A percentile compares a stretch with the other conserved stretches of the same genome.
These are phyloP conservation scores for Octodonta nipae DNA, from an alignment of 2,888 invertebrate species.

Conservation along the genomic window DNA sequence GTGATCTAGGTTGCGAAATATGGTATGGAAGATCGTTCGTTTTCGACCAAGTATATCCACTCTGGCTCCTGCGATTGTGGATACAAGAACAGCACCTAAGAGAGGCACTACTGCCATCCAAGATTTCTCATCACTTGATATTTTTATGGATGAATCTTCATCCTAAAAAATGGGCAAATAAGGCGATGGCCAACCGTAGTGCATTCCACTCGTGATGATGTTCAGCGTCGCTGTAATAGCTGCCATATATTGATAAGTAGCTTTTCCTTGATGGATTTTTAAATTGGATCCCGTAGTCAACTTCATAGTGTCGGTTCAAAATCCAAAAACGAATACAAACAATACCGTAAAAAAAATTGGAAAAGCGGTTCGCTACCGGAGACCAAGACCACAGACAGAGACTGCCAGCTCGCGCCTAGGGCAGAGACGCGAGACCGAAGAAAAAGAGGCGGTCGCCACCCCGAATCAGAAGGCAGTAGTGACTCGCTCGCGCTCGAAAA, in stretches of 20 bases:
- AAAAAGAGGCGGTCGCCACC: no score
- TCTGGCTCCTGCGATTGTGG: constrained; percentile 47
- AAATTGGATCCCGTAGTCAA: constrained; percentile 19
- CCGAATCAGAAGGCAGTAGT: no score
- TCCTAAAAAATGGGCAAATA: constrained; percentile 39
- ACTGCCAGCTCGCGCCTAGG: no score
- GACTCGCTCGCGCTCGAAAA: no score
- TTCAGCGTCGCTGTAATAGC: constrained; percentile 26
- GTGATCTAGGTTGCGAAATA: no score
- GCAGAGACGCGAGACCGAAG: no score
- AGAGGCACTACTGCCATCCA: constrained; percentile 55
- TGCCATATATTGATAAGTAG: constrained; percentile 13
- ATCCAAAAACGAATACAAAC: no score
- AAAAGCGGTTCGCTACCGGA: no score
- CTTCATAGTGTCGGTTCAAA: no score
- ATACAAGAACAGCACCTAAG: constrained; percentile 49
- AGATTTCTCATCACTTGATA: constrained; percentile 42
- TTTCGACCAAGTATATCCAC: constrained; percentile 55
- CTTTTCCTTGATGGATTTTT: constrained; percentile 19
- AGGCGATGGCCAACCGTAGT: constrained; percentile 50
- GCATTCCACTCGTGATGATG: constrained; percentile 32
- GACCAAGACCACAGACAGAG: no score
- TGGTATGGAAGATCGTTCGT: constrained; percentile 45
- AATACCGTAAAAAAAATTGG: no score
- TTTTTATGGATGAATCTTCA: constrained; percentile 19